Base-by-base conservation (phyloP, 2,888 invertebrate genomes). In the Fragum sueziense region DNA sequence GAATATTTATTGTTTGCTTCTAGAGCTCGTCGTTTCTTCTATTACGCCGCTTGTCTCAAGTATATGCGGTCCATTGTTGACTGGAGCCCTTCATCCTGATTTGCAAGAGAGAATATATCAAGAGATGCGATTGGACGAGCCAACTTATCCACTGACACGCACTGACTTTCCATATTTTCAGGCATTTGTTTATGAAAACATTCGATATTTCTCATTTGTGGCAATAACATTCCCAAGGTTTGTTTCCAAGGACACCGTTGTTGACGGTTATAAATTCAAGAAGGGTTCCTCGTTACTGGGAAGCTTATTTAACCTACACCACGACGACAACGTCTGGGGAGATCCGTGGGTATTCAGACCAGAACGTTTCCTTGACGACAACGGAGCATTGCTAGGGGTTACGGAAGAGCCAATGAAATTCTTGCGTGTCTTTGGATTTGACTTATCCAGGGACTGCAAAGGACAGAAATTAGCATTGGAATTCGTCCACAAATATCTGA, bases 271-370 rank as follows among this genome's bases (percentile, higher is more conserved):
- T 37, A 33, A 2, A 17, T 62, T 62, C 22, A 33, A 33, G 7
- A 62, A 34, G 34, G 20, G 34, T n/a, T 62, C 62, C 6, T 1
- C 34, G 22, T n/a, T 62, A 34, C 37, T 62, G 4, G 62, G 62
- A 20, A 34, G 62, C 34, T 22, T 62, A 3, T 62, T 17, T 37
- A 62, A 62, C 34, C 62, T 62, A 9, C 62, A 62, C 34, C 62
- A 62, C 22, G 62, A 62, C 4, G 37, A 62, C 4, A 37, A 62
- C 3, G 34, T 22, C 11, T 62, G 62, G 62, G 62, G 62, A 17
- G 62, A 62, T 34, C 62, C 62, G 1, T 62, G 62, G 62, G 37
- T 34, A 11, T 62, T 62, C 31, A 33, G 62, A 17, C 62, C 62
- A 4, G 62, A 62, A 25, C 2, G 62, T 33, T 62, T 62, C n/a